These are phyloP conservation scores for Chaetogeoica ovagalla DNA, from an alignment of 2,888 invertebrate species.

Conservation along the genomic window DNA sequence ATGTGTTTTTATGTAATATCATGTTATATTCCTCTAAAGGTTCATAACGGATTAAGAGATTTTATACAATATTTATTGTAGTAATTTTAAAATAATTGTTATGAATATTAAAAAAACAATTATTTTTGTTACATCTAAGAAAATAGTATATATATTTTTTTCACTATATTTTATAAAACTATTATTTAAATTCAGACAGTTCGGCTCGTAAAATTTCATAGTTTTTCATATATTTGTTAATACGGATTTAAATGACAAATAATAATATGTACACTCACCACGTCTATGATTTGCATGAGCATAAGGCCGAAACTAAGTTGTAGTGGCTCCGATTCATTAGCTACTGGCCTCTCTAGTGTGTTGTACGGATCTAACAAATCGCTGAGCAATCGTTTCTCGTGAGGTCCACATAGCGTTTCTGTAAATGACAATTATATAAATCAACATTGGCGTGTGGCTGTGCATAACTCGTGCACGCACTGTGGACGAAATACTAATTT, in stretches of 20 bases:
- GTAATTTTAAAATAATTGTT: no score
- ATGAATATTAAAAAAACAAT: no score
- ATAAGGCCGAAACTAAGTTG: conserved; percentile 95
- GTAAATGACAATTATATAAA: conserved; percentile 58
- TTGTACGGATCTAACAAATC: conserved; percentile 91
- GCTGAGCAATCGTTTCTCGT: conserved; percentile 90
- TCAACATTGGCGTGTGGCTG: background rate
- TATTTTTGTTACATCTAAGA: no score
- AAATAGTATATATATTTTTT: no score
- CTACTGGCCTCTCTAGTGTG: conserved; percentile 90
- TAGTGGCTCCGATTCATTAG: conserved; percentile 94
- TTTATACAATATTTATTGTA: no score
- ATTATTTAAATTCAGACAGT: no score
- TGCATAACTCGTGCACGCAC: no score
- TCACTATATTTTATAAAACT: no score
- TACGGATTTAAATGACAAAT: background rate
- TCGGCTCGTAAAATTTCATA: background rate
- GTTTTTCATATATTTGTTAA: background rate
- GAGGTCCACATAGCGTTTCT: conserved; percentile 84
- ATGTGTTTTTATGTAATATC: no score
- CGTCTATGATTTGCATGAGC: conserved; percentile 96
- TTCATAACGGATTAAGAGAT: no score
- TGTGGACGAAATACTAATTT: no score
- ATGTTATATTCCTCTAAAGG: no score
- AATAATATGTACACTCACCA: conserved; percentile 70